Percentiles rank a stretch among this genome's conserved stretches.
These are phyloP conservation scores for Carposina sasakii DNA, from an alignment of 1,140 invertebrate genomes.

Conservation along the genomic window DNA sequence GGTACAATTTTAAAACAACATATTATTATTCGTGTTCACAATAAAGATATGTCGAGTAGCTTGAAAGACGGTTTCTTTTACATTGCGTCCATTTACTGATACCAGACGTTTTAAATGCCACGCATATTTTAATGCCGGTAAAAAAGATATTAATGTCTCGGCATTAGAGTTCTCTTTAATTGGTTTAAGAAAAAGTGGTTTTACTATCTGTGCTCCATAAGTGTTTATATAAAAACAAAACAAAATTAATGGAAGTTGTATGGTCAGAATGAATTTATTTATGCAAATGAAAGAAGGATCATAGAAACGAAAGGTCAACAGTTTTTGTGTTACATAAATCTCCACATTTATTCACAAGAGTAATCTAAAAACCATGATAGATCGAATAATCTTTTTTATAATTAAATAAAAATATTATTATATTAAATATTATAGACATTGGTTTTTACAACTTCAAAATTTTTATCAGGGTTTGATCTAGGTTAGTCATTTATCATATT, in stretches of 20 bases:
- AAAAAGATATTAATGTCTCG: slow-evolving; percentile 26
- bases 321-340: no score
- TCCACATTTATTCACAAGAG: no score
- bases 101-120: slow-evolving; percentile 26
- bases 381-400: no score
- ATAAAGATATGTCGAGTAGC: slow-evolving; percentile 11
- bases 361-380: no score
- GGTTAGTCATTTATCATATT: background rate
- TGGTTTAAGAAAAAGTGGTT: slow-evolving; percentile 21
- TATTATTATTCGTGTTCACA: slow-evolving; percentile 8
- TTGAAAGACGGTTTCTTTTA: slow-evolving; percentile 20
- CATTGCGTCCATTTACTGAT: slow-evolving; percentile 21
- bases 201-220: slow-evolving; percentile 29
- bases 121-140: slow-evolving; percentile 32
- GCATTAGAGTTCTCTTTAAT: slow-evolving; percentile 30
- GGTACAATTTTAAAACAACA: slow-evolving; percentile 17
- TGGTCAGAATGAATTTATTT: slow-evolving; percentile 26
- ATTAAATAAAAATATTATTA: no score
- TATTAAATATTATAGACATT: no score
- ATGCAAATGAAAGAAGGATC: slow-evolving; percentile 25
- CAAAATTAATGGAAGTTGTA: slow-evolving; percentile 27
- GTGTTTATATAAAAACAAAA: no score
- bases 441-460: slow-evolving; percentile 18
- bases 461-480: no score
- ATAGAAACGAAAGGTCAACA: slow-evolving; percentile 22